phyloP scores from a whole-genome alignment of 2,888 invertebrate genomes.

The Coecobrya sp. region DNA sequence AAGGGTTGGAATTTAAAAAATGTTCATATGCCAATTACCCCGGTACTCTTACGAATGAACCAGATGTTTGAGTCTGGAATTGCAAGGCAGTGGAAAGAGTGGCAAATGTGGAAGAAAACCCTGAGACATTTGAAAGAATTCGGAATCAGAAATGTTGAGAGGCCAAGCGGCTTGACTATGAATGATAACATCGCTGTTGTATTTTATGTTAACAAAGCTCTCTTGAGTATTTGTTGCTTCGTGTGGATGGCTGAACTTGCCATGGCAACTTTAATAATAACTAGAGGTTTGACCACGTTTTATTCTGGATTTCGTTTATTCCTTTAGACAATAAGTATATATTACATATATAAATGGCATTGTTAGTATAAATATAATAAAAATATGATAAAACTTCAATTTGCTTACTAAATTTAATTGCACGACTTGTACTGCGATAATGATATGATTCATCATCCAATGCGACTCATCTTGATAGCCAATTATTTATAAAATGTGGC shows the following conservation, averaged over 20 bases:
- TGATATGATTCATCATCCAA: too few relatives aligned
- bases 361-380: too few relatives aligned
- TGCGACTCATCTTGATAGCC: too few relatives aligned
- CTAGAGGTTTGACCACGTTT: too few relatives aligned
- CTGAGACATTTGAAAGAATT: neutral
- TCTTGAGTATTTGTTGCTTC: neutral
- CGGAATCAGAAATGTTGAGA: neutral
- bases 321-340: too few relatives aligned
- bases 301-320: too few relatives aligned
- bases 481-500: too few relatives aligned
- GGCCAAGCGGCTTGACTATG: neutral
- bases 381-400: too few relatives aligned
- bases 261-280: too few relatives aligned
- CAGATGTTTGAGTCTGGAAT: neutral
- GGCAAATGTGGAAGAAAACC: neutral
- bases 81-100: neutral
- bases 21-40: neutral
- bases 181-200: neutral
- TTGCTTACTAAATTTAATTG: too few relatives aligned
- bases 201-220: neutral
- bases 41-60: neutral
- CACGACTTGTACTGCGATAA: too few relatives aligned
- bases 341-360: too few relatives aligned
- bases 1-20: neutral
- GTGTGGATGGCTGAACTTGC: neutral